phyloP scores from a whole-genome alignment of 2,797 vertebrate genomes.

The Manis pentadactyla region DNA sequence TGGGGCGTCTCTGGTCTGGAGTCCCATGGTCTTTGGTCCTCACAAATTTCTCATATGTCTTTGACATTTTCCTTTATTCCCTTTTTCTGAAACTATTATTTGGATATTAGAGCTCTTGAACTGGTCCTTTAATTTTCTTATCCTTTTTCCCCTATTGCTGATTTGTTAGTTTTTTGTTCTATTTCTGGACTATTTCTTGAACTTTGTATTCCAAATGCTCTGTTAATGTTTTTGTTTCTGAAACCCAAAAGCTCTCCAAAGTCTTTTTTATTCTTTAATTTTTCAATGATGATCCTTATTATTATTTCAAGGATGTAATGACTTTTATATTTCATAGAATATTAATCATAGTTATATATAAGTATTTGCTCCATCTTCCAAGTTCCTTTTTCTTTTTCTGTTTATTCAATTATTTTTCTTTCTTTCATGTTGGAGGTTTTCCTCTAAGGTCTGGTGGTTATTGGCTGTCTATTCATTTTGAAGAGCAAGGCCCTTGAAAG shows the following conservation, averaged over 20 bases:
- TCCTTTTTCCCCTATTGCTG: neutral
- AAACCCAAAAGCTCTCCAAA: neutral
- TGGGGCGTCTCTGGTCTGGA: neutral
- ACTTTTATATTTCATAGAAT: neutral
- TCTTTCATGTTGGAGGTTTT: neutral
- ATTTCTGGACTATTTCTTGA: neutral
- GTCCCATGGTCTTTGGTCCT: neutral
- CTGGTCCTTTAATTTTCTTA: neutral
- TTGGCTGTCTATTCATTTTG: neutral
- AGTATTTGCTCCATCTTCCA: neutral
- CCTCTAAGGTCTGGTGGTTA: neutral
- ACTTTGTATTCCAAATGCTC: neutral
- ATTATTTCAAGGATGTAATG: neutral
- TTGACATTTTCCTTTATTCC: neutral
- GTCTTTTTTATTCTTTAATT: neutral
- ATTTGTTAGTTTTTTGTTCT: neutral
- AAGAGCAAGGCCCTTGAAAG: neutral
- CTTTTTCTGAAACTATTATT: neutral
- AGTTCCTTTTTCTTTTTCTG: neutral
- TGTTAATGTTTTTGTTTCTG: neutral
- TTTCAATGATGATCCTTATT: neutral
- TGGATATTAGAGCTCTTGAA: neutral
- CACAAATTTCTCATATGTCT: neutral
- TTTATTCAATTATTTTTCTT: neutral
- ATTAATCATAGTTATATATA: neutral